Evolutionary conservation across 2,113 vertebrate genomes (phyloP).

Genomic region (Halcyon malimbica): DNA sequence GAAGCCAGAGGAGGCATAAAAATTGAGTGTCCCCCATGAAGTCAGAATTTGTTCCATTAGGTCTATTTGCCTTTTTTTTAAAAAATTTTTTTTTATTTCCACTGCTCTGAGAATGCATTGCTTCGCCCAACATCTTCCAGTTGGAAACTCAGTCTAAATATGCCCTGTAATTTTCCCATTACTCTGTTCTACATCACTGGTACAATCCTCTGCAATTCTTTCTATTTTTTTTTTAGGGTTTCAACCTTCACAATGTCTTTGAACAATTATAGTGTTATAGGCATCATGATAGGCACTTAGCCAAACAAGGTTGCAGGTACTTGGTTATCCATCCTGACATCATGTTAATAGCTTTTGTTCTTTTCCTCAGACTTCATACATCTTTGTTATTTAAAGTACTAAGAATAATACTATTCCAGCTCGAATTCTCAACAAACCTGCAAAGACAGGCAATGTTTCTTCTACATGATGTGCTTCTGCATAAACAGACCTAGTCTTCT

Average conservation of each 20-base stretch:
- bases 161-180: background rate
- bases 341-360: background rate
- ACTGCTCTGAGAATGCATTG: background rate
- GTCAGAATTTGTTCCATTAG: background rate
- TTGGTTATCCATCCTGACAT: background rate
- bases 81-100: background rate
- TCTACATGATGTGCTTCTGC: background rate
- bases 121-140: background rate
- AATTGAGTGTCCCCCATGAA: background rate
- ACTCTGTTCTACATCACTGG: background rate
- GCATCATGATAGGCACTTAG: background rate
- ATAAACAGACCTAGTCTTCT: background rate
- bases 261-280: background rate
- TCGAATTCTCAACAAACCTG: background rate
- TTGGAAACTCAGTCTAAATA: background rate
- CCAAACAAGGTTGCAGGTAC: background rate
- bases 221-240: background rate
- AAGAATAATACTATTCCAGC: background rate
- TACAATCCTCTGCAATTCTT: background rate
- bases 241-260: background rate
- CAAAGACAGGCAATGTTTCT: background rate
- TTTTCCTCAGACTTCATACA: background rate
- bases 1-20: background rate
- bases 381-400: background rate
- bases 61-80: background rate